Base-by-base conservation (phyloP, 2,888 invertebrate genomes). In the Adelognathus sp. region DNA sequence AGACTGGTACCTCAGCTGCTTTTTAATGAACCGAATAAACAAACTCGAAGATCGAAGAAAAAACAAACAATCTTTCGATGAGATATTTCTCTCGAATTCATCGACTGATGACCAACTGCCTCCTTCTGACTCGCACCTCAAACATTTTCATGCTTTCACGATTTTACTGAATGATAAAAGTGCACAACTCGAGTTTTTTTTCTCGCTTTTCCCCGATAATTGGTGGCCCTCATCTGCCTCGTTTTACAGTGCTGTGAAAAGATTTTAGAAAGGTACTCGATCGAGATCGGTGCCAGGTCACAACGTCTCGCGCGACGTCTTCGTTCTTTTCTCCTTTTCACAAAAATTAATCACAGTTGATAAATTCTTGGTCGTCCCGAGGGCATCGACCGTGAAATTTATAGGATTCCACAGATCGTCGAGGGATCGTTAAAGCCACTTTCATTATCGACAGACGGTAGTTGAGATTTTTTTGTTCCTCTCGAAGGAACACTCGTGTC, bases 251-350 rank as follows among this genome's bases (percentile, higher is more conserved):
- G n/a, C 33, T 6, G n/a, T 3, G 33, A 58, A 66, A 58, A 1
- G 16, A 73, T 64, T 71, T n/a, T 66, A 76, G 71, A 71, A 76
- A 76, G 76, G 54, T 36, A 36, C 11, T 39, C n/a, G n/a, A 29
- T 54, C 21, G 1, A 1, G 4, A 36, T 33, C 36, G 39, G 66
- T 60, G 18, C 66, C 71, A 71, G 52, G 52, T 60, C 39, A 52
- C 3, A 31, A 58, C 46, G 18, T 16, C 14, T 56, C 27, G 7
- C 54, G 11, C 50, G 54, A n/a, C 31, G 31, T 60, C 60, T 27
- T 27, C 44, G 21, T 60, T 60, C n/a, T 29, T 46, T 56, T 39
- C 16, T 36, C 58, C 31, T 11, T 31, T 56, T 41, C 16, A 31
- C 29, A 4, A 16, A 39, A 54, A 7, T 56, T 27, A 46, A 18